Evolutionary conservation across 2,888 invertebrate species (phyloP).

Genomic region (Ochlodes sylvanus): DNA sequence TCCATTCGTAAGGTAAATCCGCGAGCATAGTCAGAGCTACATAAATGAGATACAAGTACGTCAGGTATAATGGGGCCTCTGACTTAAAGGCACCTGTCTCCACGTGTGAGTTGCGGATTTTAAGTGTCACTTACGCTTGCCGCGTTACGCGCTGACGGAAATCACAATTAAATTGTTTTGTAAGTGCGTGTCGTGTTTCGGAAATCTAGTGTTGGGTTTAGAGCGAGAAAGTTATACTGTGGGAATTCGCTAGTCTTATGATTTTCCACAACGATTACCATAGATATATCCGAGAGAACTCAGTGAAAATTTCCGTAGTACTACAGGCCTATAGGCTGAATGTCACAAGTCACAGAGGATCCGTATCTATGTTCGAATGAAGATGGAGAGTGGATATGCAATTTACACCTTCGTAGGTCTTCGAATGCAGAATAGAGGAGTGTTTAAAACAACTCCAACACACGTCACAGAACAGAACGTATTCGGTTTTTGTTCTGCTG

Average conservation of each 20-base stretch:
- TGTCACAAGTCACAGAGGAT: too few relatives aligned
- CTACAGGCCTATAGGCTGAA: too few relatives aligned
- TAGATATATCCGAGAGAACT: neutral
- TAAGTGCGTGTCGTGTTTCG: slow-evolving; percentile 15
- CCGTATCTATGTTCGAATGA: too few relatives aligned
- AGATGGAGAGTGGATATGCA: too few relatives aligned
- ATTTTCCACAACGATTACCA: slow-evolving; percentile 1
- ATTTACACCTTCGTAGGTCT: too few relatives aligned
- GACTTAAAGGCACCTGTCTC: slow-evolving; percentile 27
- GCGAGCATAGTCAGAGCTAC: slow-evolving; percentile 2
- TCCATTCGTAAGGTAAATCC: neutral
- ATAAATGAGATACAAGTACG: slow-evolving; percentile 33
- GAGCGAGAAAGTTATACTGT: neutral
- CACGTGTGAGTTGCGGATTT: slow-evolving; percentile 35
- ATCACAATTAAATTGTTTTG: slow-evolving; percentile 36
- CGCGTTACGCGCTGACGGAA: slow-evolving; percentile 36
- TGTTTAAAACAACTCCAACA: too few relatives aligned
- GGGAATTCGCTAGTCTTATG: slow-evolving; percentile 1
- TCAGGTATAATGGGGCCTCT: slow-evolving; percentile 38
- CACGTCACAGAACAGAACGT: too few relatives aligned
- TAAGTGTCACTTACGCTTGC: slow-evolving; percentile 28
- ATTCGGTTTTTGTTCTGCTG: too few relatives aligned
- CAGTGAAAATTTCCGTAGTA: too few relatives aligned
- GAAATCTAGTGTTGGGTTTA: slow-evolving; percentile 11
- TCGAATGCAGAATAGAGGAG: too few relatives aligned